phyloP scores from a whole-genome alignment of 2,888 invertebrate species.

The Melanchra persicariae region DNA sequence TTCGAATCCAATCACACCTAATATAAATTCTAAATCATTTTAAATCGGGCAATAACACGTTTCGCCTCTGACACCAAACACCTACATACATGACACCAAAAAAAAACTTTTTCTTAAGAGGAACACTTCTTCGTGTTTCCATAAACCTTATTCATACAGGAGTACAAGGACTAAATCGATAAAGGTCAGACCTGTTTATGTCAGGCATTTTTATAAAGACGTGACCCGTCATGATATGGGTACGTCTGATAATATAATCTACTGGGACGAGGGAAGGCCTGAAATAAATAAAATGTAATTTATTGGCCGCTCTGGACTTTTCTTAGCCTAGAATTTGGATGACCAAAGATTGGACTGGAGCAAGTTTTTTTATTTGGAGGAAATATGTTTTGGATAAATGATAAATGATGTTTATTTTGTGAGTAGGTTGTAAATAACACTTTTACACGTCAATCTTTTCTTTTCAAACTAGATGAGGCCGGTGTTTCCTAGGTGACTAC shows the following conservation, averaged over 20 bases:
- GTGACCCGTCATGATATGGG: conserved; percentile 49
- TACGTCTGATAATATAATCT: conserved; percentile 53
- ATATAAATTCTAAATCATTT: background rate
- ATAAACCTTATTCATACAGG: conserved; percentile 16
- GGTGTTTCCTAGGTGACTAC: too few species aligned
- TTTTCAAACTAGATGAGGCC: too few species aligned
- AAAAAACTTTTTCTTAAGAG: too few species aligned
- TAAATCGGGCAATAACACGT: background rate
- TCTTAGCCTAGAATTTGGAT: background rate
- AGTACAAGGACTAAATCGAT: conserved; percentile 26
- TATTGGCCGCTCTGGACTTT: conserved; percentile 19
- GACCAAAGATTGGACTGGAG: background rate
- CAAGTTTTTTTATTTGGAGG: background rate
- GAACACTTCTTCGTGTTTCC: background rate
- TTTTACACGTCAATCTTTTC: too few species aligned
- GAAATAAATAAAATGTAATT: conserved; percentile 50
- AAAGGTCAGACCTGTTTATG: conserved; percentile 49
- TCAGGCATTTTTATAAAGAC: conserved; percentile 55
- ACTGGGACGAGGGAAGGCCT: conserved; percentile 22
- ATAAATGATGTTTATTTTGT: too few species aligned
- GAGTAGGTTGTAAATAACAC: too few species aligned
- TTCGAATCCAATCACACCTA: background rate
- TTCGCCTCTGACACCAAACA: too few species aligned
- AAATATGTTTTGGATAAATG: background rate
- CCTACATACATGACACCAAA: too few species aligned